Conservation (phyloP, 2,113 vertebrate genomes). For the Delphinus delphis region DNA sequence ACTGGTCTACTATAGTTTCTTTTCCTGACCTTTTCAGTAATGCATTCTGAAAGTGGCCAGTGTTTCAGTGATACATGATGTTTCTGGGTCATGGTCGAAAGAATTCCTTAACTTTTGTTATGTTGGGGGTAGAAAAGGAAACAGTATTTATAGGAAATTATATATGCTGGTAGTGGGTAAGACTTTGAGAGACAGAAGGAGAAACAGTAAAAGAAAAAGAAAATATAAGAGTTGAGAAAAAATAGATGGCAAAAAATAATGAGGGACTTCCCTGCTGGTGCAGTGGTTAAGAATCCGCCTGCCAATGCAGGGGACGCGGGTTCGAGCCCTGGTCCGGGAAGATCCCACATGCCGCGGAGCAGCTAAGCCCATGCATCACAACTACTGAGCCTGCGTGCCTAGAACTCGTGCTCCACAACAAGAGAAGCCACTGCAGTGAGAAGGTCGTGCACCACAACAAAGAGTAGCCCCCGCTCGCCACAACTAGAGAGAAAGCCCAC, state of each 20-base stretch:
- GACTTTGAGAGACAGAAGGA: not conserved
- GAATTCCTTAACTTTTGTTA: not conserved
- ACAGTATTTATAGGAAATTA: not conserved
- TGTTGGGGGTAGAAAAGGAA: constrained; percentile 1
- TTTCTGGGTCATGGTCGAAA: not conserved
- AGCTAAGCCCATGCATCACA: too few relatives aligned
- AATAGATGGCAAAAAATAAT: not conserved
- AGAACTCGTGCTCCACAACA: too few relatives aligned
- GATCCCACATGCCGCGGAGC: too few relatives aligned
- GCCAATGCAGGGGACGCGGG: too few relatives aligned
- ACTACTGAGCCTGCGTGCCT: too few relatives aligned
- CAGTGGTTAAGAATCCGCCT: too few relatives aligned
- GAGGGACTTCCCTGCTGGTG: not conserved
- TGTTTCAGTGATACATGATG: constrained; percentile 2
- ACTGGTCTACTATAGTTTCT: not conserved
- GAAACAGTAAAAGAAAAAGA: not conserved
- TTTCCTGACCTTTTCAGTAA: constrained; percentile 17
- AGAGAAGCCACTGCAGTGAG: too few relatives aligned
- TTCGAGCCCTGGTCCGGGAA: too few relatives aligned
- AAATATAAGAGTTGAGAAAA: not conserved
- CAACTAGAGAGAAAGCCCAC: too few relatives aligned
- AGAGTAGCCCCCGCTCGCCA: too few relatives aligned
- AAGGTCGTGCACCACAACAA: too few relatives aligned
- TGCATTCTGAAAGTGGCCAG: not conserved
- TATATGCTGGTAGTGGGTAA: not conserved